phyloP scores from a whole-genome alignment of 2,888 invertebrate genomes.

The Oscheius onirici region DNA sequence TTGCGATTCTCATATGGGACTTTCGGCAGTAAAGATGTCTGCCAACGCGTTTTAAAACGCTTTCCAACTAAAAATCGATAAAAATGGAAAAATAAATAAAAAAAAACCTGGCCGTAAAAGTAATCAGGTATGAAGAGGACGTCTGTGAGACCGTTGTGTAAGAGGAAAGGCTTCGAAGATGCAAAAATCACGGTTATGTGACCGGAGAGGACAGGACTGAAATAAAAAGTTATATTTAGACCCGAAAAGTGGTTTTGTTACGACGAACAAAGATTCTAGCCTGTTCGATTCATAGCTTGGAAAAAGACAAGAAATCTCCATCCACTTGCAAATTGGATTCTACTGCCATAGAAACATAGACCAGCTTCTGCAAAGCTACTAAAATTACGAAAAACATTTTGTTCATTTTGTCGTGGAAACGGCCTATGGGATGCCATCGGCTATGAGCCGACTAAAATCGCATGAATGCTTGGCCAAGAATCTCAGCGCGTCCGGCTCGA shows the following conservation, averaged over 20 bases:
- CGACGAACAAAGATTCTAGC: too few relatives aligned
- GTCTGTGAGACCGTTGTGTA: conserved; percentile 76
- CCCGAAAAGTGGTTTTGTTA: not conserved
- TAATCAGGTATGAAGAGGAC: conserved; percentile 75
- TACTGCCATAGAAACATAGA: too few relatives aligned
- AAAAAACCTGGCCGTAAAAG: too few relatives aligned
- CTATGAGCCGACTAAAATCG: conserved; percentile 74
- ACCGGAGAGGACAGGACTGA: conserved; percentile 60
- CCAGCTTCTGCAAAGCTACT: too few relatives aligned
- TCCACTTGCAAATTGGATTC: too few relatives aligned
- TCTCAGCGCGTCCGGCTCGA: conserved; percentile 73
- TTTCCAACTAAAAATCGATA: conserved; percentile 32
- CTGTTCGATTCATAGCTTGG: too few relatives aligned
- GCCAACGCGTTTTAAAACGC: conserved; percentile 58
- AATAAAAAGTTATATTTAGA: too few relatives aligned
- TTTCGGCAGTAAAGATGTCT: conserved; percentile 74
- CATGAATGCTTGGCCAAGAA: conserved; percentile 75
- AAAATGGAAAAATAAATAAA: not conserved
- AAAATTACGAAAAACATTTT: not conserved
- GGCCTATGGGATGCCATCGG: conserved; percentile 58
- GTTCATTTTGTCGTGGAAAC: conserved; percentile 29
- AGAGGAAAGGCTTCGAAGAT: conserved; percentile 72
- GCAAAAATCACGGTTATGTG: conserved; percentile 71
- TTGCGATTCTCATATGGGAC: conserved; percentile 74
- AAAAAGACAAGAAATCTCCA: too few relatives aligned